Conservation (phyloP, 2,888 invertebrate species). For the Melikaiella ostensackeni region DNA sequence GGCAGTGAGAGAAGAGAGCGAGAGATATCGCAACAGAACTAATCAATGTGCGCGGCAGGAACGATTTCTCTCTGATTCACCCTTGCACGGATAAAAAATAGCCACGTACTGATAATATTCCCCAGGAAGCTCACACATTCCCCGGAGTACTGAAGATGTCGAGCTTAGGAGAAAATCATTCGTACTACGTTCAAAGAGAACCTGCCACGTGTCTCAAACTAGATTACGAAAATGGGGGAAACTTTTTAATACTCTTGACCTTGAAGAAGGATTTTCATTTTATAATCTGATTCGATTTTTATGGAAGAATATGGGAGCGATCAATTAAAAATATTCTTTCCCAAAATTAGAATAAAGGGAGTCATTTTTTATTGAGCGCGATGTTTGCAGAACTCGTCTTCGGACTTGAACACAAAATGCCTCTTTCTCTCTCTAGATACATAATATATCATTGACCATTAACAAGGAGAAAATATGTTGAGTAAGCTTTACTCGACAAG, state of each 20-base stretch:
- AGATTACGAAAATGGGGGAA: conserved; percentile 3
- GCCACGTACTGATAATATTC: conserved; percentile 63
- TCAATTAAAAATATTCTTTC: neutral
- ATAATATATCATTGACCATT: too few species aligned
- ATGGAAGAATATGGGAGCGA: neutral
- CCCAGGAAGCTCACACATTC: conserved; percentile 40
- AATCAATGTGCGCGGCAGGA: conserved; percentile 66
- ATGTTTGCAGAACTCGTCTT: too few species aligned
- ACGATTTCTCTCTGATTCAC: conserved; percentile 61
- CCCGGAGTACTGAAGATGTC: conserved; percentile 28
- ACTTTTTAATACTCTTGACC: neutral
- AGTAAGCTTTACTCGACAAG: too few species aligned
- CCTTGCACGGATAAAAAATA: conserved; percentile 59
- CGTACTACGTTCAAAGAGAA: conserved; percentile 21
- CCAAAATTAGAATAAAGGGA: too few species aligned
- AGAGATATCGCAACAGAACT: conserved; percentile 67
- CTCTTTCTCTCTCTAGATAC: too few species aligned
- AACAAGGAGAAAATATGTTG: too few species aligned
- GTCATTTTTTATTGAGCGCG: too few species aligned
- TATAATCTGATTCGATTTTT: neutral
- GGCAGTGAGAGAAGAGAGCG: conserved; percentile 52
- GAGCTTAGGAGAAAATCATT: conserved; percentile 26
- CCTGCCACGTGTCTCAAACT: conserved; percentile 6
- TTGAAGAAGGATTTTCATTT: neutral
- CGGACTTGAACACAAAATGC: too few species aligned